These are phyloP conservation scores for Peromyscus polionotus DNA, from an alignment of 2,113 vertebrate genomes.

Conservation along the genomic window DNA sequence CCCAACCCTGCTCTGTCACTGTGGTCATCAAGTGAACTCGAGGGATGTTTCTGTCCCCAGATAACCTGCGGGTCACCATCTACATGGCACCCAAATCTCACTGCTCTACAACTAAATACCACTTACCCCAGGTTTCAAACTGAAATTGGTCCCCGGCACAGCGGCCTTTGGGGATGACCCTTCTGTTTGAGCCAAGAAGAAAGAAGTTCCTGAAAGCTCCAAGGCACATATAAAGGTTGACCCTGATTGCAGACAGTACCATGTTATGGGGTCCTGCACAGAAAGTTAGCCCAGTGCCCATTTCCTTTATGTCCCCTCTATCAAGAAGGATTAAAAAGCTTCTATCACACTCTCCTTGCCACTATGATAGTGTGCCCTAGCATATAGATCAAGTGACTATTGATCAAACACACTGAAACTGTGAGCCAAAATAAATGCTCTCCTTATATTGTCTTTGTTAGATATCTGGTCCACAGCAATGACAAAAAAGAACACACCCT, in stretches of 20 bases:
- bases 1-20: not conserved
- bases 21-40: not conserved
- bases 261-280: not conserved
- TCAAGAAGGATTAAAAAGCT: not conserved
- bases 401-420: not conserved
- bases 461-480: not conserved
- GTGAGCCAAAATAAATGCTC: not conserved
- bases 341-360: not conserved
- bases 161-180: not conserved
- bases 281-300: not conserved
- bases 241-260: not conserved
- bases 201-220: not conserved
- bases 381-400: not conserved
- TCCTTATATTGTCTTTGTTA: not conserved
- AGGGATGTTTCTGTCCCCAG: not conserved
- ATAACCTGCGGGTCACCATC: not conserved
- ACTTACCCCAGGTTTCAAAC: not conserved
- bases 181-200: not conserved
- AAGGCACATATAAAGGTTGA: not conserved
- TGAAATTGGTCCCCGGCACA: not conserved
- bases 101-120: constrained; percentile 13
- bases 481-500: not conserved
- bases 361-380: not conserved
- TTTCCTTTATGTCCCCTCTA: not conserved
- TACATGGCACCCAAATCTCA: not conserved